Evolutionary conservation across 2,888 invertebrate genomes (phyloP), one percentile per base, ranked within the genome.

Genomic region (Eilema depressum): DNA sequence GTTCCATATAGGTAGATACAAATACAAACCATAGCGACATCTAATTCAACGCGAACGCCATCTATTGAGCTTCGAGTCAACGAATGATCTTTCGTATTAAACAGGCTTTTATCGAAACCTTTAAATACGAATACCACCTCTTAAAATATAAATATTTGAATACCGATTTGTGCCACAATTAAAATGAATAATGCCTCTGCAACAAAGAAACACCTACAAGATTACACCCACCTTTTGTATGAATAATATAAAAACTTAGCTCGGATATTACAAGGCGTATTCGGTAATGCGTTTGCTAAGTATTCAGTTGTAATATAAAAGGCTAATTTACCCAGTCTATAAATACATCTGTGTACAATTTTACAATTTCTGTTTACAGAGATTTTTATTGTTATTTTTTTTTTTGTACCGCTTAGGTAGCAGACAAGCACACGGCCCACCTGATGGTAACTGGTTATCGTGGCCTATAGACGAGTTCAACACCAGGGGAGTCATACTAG

Each of bases 261-360:
- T 61, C 62, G 61, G 47, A 67, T 47, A 26, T 61, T 41, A 67
- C 61, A 10, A 3, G 33, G 66, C 57, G 25, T 25, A 37, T 47
- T 66, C 25, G 28, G 8, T 66, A 66, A 57, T 57, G 66, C 33
- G 4, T 33, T 14, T 3, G 33, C 66, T 33, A 66, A 66, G 57
- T 33, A 57, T 23, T 57, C 53, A 20, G 23, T 30, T 23, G 0
- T 30, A 28, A 53, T 8, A 10, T 56, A 53, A 64, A 53, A 53
- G 28, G 11, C n/a, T 64, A 53, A 53, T 64, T 63, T 64, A 7
- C n/a, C 7, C 8, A 28, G 28, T 28, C 10, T 3, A 5, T 63
- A 7, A 59, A 59, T 59, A 17, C 10, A 59, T 17, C 14, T 47
- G 20, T 14, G 4, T 47, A 53, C n/a, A 53, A 53, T 53, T n/a